These are phyloP conservation scores for Anorthoa munda DNA, from an alignment of 2,888 invertebrate genomes.

Conservation along the genomic window DNA sequence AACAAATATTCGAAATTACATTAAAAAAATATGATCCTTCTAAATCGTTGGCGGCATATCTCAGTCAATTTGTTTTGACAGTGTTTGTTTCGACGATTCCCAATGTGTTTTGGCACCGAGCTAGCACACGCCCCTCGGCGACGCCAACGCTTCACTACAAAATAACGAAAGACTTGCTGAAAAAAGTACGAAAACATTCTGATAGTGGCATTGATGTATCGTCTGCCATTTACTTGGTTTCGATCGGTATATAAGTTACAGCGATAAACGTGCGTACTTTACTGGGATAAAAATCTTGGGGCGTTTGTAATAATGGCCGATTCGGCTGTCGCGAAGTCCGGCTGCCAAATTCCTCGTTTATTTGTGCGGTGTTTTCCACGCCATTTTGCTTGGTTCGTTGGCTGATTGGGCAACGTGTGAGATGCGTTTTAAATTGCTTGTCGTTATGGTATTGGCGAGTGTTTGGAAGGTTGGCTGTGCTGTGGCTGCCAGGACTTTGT, in stretches of 20 bases:
- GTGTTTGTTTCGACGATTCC: constrained; percentile 43
- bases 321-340: constrained; percentile 29
- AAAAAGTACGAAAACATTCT: constrained; percentile 53
- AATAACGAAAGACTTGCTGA: constrained; percentile 40
- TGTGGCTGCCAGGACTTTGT: constrained; percentile 36
- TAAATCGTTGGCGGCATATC: constrained; percentile 23
- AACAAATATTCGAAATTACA: neutral
- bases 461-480: constrained; percentile 11
- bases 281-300: constrained; percentile 34
- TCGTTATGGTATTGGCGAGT: constrained; percentile 39
- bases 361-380: constrained; percentile 34
- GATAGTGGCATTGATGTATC: constrained; percentile 62
- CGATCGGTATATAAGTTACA: constrained; percentile 55
- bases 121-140: constrained; percentile 25
- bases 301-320: constrained; percentile 44
- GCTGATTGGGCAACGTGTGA: constrained; percentile 44
- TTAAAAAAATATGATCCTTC: constrained; percentile 11
- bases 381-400: constrained; percentile 23
- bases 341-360: constrained; percentile 56
- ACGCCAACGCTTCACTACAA: constrained; percentile 24
- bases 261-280: constrained; percentile 48
- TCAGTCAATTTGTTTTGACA: constrained; percentile 54
- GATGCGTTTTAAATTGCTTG: constrained; percentile 56
- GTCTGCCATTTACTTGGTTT: constrained; percentile 45
- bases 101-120: constrained; percentile 58